phyloP scores from a whole-genome alignment of 1,140 invertebrate species.

The Eumaeus atala region DNA sequence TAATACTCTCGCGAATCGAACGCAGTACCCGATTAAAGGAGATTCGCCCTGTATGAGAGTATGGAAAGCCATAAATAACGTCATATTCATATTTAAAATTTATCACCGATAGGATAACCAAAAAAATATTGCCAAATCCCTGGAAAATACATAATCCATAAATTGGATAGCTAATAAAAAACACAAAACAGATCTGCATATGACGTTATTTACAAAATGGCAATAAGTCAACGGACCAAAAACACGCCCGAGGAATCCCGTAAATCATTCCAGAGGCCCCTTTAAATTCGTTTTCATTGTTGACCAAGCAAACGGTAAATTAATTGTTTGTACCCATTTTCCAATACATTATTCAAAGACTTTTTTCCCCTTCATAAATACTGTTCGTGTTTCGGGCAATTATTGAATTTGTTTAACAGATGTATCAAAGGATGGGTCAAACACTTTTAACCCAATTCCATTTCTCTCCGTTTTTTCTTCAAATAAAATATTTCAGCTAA shows the following conservation, averaged over 20 bases:
- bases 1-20: background rate
- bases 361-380: background rate
- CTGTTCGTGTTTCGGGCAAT: background rate
- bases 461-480: no score
- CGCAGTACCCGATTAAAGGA: background rate
- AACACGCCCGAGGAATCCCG: background rate
- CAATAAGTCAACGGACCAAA: background rate
- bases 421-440: background rate
- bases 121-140: background rate
- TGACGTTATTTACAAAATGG: conserved; percentile 10
- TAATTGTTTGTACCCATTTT: conserved; percentile 21
- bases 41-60: background rate
- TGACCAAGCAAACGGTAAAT: conserved; percentile 21
- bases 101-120: background rate
- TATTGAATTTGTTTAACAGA: conserved; percentile 16
- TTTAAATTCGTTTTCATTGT: conserved; percentile 23
- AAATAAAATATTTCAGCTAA: no score
- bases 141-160: conserved; percentile 5
- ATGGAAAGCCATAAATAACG: background rate
- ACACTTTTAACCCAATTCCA: background rate
- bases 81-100: background rate
- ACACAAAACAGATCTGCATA: conserved; percentile 5
- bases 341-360: conserved; percentile 23
- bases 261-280: conserved; percentile 18
- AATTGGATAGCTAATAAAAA: conserved; percentile 9